Percentiles rank a stretch among this genome's conserved stretches.
These are phyloP conservation scores for Dendrocopos noguchii DNA, from an alignment of 2,113 vertebrate genomes.

Conservation along the genomic window DNA sequence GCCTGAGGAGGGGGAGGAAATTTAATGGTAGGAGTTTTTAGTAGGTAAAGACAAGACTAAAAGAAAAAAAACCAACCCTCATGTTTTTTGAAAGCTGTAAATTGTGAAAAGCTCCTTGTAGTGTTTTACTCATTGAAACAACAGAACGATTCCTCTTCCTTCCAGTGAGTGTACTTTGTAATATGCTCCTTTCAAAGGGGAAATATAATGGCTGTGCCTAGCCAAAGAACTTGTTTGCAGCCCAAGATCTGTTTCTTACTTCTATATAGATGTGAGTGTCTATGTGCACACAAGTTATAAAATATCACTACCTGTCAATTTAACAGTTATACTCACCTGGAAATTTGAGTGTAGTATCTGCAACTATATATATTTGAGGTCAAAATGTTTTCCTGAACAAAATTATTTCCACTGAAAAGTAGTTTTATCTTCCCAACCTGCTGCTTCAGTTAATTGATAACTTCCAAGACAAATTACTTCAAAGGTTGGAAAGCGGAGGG, in stretches of 20 bases:
- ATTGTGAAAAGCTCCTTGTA: not conserved
- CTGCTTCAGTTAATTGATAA: not conserved
- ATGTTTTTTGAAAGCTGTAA: not conserved
- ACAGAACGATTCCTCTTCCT: accelerated
- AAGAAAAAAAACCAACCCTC: not conserved
- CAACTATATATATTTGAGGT: not conserved
- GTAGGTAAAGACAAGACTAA: not conserved
- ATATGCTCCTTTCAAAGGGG: not conserved
- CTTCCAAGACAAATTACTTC: not conserved
- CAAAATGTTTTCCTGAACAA: not conserved
- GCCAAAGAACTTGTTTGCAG: not conserved
- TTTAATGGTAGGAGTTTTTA: not conserved
- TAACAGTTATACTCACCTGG: not conserved
- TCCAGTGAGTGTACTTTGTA: not conserved
- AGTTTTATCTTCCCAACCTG: not conserved
- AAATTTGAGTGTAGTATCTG: not conserved
- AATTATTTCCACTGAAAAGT: not conserved
- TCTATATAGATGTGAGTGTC: not conserved
- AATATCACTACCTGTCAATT: not conserved
- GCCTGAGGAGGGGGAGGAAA: accelerated
- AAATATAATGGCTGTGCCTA: not conserved
- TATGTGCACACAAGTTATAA: not conserved
- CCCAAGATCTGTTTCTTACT: not conserved
- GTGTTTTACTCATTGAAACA: not conserved
- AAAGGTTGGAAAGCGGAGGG: not conserved